phyloP scores from a whole-genome alignment of 2,888 invertebrate species.

The Andrena trimmerana region DNA sequence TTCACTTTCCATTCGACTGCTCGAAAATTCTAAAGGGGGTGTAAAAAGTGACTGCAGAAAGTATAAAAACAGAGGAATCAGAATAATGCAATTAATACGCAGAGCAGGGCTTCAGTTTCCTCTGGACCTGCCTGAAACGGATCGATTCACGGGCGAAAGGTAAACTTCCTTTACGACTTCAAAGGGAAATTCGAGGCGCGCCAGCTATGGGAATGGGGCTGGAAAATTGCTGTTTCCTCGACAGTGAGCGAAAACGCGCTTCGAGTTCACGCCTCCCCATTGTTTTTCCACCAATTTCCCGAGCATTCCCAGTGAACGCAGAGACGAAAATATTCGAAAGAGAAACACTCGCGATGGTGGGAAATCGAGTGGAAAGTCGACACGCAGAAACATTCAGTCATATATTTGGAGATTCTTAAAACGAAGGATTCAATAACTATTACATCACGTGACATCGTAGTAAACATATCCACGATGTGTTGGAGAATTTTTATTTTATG shows the following conservation, averaged over 20 bases:
- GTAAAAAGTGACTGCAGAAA: too few relatives aligned
- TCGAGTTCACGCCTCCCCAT: conserved; percentile 12
- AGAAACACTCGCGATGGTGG: neutral
- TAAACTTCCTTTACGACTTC: neutral
- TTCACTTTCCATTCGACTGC: too few relatives aligned
- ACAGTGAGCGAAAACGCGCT: neutral
- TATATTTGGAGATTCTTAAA: too few relatives aligned
- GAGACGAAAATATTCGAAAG: neutral
- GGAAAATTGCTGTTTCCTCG: conserved; percentile 45
- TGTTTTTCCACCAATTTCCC: conserved; percentile 31
- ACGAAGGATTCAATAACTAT: too few relatives aligned
- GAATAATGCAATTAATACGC: too few relatives aligned
- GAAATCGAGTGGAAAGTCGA: neutral
- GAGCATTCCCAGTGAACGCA: neutral
- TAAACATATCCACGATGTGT: too few relatives aligned
- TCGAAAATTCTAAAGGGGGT: too few relatives aligned
- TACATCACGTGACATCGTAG: too few relatives aligned
- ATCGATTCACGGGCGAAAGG: neutral
- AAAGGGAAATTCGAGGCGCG: conserved; percentile 28
- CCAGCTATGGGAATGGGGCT: neutral
- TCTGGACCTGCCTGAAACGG: neutral
- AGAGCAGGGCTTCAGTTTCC: neutral
- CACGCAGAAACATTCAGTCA: neutral
- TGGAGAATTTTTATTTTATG: too few relatives aligned
- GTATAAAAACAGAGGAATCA: too few relatives aligned